Base-by-base conservation (phyloP, 2,113 vertebrate species). In the Stomatorhinus ivindoensis region DNA sequence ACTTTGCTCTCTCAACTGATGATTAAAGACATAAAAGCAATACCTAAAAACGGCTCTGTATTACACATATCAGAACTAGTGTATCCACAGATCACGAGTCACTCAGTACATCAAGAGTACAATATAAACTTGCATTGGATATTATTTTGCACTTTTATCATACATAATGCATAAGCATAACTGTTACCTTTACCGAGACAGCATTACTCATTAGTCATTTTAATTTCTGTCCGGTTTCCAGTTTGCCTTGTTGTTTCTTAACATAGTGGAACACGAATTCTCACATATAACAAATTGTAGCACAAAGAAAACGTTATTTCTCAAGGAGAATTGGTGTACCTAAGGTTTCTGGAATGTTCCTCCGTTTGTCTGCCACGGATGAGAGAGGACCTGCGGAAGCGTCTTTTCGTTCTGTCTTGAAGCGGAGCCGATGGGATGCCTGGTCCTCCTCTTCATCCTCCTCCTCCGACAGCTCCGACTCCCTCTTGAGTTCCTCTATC, bases 271-370 rank as follows among this genome's bases (percentile, higher is more conserved):
- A 80, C 31, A 42, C 17, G 1, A 19, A 80, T 42, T 80, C 35
- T 42, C 73, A 80, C 17, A 35, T 7, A 39, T 3, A 76, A 19
- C 73, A 69, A 69, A 69, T 31, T 27, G n/a, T 1, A 4, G 61
- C 61, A 69, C n/a, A 69, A 27, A 69, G 61, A 11, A 21, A 7
- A 21, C 21, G 53, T 55, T 55, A 55, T 21, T 55, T 55, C 53
- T 55, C 5, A 2, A 48, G 61, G 44, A 46, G 9, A n/a, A 17
- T 10, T 9, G 19, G 39, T 91, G 96, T 94, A 99, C 98, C 98
- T 89, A 99, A 94, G 19, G 98, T 99, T 96, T 99, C 98, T 42
- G 98, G 98, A 94, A 99, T 99, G 94, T 98, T 97, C 92, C 98
- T 97, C 89, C 97, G 96, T 92, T 98, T 98, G 91, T 94, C 96